Evolutionary conservation across 2,888 invertebrate species (phyloP), one percentile per base, ranked within the genome.

Genomic region (Ellobium chinense): DNA sequence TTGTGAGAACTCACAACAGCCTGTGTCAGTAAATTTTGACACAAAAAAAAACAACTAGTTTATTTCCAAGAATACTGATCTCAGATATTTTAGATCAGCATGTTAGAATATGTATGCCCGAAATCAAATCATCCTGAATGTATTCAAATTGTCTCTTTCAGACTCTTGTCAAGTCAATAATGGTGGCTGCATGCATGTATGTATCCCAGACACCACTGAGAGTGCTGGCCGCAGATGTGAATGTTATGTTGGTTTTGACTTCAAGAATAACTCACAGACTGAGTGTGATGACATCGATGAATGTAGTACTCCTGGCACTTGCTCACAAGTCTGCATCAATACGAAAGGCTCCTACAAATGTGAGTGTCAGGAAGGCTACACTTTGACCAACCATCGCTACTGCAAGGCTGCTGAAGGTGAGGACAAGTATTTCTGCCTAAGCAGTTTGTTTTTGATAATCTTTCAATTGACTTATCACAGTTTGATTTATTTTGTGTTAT

Each of bases 271-370:
- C 46, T 63, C 62, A 27, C 24, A 56, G 24, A 68, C 72, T 36
- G 39, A 37, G 21, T 79, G 75, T 77, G 31, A 95, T 88, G 98
- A 98, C 91, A 93, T 96, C 18, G 95, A 99, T 92, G 98, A 99
- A 92, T 99, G 99, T 92, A 94, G 95, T 70, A 96, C 97, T 0
- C 96, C 98, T 0, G 97, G 97, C 0, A 93, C 95, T 0, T 99
- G 99, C 92, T 98, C 98, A 0, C 99, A 99, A 92, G 93, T 94
- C 21, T 99, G 99, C 93, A 95, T 95, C 2, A 98, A 99, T 91
- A 96, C 95, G 0, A 99, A 99, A 93, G 96, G 96, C 0, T 96
- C 97, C 0, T 99, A 96, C 93, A 95, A 95, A 88, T 99, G 99
- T 92, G 94, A 95, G 46, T 99, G 99, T 92, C 95, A 95, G 0